Evolutionary conservation across 1,140 invertebrate species (phyloP).

Genomic region (Micrasema longulum): DNA sequence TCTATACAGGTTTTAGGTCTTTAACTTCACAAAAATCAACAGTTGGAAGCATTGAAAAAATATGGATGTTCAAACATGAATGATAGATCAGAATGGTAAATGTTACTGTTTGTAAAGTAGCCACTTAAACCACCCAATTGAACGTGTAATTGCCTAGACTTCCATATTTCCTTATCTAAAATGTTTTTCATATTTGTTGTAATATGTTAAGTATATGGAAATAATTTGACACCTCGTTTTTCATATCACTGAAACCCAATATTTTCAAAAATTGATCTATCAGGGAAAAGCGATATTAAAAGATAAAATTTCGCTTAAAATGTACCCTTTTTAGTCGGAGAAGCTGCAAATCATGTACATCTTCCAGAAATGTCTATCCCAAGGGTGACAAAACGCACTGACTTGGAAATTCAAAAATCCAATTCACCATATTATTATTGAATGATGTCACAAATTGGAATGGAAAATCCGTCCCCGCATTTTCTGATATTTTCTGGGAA

Average conservation of each 20-base stretch:
- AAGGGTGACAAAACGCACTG: slow-evolving; percentile 14
- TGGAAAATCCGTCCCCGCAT: background rate
- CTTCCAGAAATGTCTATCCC: background rate
- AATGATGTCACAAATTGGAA: slow-evolving; percentile 22
- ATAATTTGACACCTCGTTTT: background rate
- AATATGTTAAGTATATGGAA: too few species aligned
- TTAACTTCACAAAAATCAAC: too few species aligned
- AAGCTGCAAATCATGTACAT: background rate
- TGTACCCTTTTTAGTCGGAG: background rate
- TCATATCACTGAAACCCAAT: background rate
- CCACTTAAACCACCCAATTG: too few species aligned
- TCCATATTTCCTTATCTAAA: too few species aligned
- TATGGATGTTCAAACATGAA: too few species aligned
- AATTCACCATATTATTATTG: slow-evolving; percentile 31
- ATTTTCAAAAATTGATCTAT: too few species aligned
- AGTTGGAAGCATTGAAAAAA: too few species aligned
- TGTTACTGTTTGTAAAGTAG: too few species aligned
- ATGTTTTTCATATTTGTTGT: too few species aligned
- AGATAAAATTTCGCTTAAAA: background rate
- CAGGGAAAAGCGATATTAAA: background rate
- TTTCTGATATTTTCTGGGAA: background rate
- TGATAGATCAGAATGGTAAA: too few species aligned
- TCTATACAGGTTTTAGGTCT: too few species aligned
- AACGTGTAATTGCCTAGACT: too few species aligned
- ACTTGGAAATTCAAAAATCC: slow-evolving; percentile 30